These are phyloP conservation scores for Eupithecia dodoneata DNA, from an alignment of 2,888 invertebrate genomes.

Conservation along the genomic window DNA sequence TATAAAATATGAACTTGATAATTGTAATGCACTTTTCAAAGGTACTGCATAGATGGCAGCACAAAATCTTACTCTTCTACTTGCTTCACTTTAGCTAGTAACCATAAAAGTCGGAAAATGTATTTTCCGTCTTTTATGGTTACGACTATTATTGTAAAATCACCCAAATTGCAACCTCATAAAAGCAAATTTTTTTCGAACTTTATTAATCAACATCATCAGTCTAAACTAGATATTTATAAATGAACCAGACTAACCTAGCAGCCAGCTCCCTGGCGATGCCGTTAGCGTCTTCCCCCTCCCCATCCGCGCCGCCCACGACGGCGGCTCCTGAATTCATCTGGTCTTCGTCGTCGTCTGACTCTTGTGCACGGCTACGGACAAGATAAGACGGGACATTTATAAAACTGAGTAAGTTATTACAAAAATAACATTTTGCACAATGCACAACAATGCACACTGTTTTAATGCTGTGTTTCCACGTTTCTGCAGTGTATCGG, in stretches of 20 bases:
- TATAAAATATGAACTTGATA: no score
- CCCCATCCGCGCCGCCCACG: constrained; percentile 81
- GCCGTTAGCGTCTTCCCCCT: constrained; percentile 84
- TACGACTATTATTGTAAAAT: neutral
- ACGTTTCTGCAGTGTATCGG: no score
- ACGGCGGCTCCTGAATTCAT: constrained; percentile 75
- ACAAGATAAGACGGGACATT: neutral
- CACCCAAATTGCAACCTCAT: neutral
- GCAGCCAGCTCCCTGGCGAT: constrained; percentile 88
- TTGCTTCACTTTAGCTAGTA: neutral
- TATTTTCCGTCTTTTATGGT: no score
- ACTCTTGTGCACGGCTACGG: constrained; percentile 87
- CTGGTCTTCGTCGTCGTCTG: constrained; percentile 90
- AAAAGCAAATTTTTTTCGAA: neutral
- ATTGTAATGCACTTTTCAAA: no score
- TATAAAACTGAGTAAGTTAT: neutral
- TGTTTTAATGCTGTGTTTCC: no score
- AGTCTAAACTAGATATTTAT: no score
- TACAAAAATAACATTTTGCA: neutral
- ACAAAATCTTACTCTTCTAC: neutral
- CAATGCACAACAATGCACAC: no score
- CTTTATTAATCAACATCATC: neutral
- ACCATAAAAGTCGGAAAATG: neutral
- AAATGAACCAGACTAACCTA: constrained; percentile 55
- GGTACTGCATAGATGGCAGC: neutral